Conservation (phyloP, 2,113 vertebrate species). For the Heterotilapia buettikoferi region DNA sequence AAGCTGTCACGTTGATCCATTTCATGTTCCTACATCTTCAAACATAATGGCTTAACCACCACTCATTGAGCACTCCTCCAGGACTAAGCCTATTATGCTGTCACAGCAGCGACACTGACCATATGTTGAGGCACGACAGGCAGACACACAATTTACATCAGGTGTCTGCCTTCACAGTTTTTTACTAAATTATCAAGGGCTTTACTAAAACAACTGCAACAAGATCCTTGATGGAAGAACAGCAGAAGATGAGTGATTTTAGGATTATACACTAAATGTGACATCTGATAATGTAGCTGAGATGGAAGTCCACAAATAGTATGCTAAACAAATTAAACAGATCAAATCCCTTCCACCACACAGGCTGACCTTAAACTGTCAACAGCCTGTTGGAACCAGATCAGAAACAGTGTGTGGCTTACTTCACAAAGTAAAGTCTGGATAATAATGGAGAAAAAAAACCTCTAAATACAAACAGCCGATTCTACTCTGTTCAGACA, state of each 20-base stretch:
- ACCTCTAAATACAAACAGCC: neutral
- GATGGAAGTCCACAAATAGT: conserved; percentile 35
- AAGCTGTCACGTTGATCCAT: neutral
- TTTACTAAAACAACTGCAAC: neutral
- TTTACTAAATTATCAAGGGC: neutral
- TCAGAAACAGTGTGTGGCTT: neutral
- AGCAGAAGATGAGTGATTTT: neutral
- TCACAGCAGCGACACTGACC: neutral
- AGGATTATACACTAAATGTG: conserved; percentile 32
- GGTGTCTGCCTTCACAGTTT: neutral
- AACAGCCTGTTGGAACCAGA: neutral
- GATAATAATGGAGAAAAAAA: neutral
- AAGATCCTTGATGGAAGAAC: neutral
- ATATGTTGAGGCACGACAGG: conserved; percentile 45
- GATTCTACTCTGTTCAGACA: neutral
- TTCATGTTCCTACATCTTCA: neutral
- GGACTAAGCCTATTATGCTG: conserved; percentile 62
- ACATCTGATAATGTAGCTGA: conserved; percentile 28
- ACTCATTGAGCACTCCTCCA: neutral
- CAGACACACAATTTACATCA: neutral
- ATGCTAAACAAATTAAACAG: neutral
- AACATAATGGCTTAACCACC: neutral
- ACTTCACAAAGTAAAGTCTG: neutral
- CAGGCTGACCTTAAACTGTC: conserved; percentile 22
- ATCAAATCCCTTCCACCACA: conserved; percentile 18